Evolutionary conservation across 2,888 invertebrate genomes (phyloP), one percentile per base, ranked within the genome.

Genomic region (Melipona bicolor): DNA sequence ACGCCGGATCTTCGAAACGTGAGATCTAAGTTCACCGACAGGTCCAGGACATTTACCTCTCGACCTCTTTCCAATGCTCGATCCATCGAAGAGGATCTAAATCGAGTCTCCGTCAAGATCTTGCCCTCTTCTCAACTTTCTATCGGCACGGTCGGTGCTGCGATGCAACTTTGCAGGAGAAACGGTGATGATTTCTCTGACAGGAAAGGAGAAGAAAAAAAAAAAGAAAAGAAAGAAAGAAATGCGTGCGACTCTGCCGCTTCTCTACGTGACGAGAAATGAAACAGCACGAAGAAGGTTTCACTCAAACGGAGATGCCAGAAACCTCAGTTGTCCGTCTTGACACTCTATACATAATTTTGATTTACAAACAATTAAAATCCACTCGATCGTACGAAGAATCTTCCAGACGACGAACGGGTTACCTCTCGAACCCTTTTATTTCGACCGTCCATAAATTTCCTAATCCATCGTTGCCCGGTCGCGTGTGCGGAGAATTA

Each of bases 391-490:
- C 32, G 19, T 21, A 17, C 11, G 11, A 19, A 32, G 11, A n/a
- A n/a, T 32, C 32, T 32, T 11, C 3, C 6, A 5, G 9, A 2
- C 19, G 1, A 15, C 59, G 19, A 49, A 27, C 9, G 17, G 43
- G 32, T 80, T 67, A 21, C 50, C 59, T 27, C 52, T 72, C 59
- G 43, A 43, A 74, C 59, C 67, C 79, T 68, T 77, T 67, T 73
- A 68, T 77, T 73, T 74, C 77, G 68, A n/a, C 64, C 69, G 50
- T 15, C 56, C 59, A 43, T 80, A 76, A 83, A 81, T 81, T 81
- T 64, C 43, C 56, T 24, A 24, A 81, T 81, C 67, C 71, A 67
- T 76, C 68, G 54, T 49, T 50, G 27, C 4, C 70, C 52, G 70
- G 54, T 79, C 64, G 59, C 69, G 77, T 19, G 32, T 19, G 52